Evolutionary conservation across 1,140 invertebrate species (phyloP).

Genomic region (Episyrphus balteatus): DNA sequence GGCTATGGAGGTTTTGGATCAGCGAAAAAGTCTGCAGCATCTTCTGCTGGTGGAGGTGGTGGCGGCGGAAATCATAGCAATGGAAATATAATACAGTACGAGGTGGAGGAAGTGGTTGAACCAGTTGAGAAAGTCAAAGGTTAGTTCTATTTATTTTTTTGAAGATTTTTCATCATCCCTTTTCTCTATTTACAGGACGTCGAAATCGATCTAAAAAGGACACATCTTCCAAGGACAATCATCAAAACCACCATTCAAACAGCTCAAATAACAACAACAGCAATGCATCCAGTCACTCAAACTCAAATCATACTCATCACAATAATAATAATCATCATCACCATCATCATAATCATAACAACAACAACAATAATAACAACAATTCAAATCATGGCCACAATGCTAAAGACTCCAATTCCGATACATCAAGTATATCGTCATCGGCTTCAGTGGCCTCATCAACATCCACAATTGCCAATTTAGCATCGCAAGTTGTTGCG

Average conservation of each 20-base stretch:
- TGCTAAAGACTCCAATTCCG: conserved; percentile 15
- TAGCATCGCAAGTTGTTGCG: conserved; percentile 32
- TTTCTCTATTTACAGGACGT: conserved; percentile 16
- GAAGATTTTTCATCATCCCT: background rate
- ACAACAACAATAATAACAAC: conserved; percentile 15
- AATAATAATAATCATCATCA: conserved; percentile 3
- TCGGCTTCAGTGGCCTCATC: conserved; percentile 15
- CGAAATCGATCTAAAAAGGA: conserved; percentile 34
- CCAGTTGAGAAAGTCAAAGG: conserved; percentile 29
- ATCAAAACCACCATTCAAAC: conserved; percentile 18
- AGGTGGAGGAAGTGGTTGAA: conserved; percentile 20
- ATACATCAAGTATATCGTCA: conserved; percentile 15
- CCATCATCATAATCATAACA: background rate
- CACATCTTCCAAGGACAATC: conserved; percentile 35
- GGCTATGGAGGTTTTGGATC: background rate
- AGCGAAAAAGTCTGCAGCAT: conserved; percentile 3
- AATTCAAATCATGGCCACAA: conserved; percentile 10
- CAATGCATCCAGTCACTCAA: background rate
- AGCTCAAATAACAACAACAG: conserved; percentile 3
- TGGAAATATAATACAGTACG: conserved; percentile 25
- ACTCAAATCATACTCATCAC: conserved; percentile 1
- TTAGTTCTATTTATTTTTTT: conserved; percentile 1
- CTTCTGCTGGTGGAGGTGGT: conserved; percentile 9
- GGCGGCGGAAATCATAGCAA: conserved; percentile 7
- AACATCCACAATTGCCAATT: conserved; percentile 22